Conservation (phyloP, 2,113 vertebrate species). For the Abramis brama region DNA sequence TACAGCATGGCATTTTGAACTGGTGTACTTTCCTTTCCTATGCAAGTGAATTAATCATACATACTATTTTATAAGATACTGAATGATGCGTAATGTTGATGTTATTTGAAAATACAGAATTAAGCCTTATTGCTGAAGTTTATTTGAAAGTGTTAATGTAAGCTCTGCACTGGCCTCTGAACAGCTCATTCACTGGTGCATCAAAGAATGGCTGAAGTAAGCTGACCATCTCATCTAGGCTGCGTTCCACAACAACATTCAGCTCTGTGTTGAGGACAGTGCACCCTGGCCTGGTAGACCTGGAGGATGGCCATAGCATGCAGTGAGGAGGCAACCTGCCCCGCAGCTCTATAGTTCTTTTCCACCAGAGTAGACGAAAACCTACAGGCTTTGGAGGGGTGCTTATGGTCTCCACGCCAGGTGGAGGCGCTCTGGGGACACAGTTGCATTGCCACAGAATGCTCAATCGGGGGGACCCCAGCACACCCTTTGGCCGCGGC, state of each 20-base stretch:
- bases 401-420: no score
- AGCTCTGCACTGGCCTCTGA: constrained; percentile 66
- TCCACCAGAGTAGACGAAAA: no score
- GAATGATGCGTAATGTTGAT: not conserved
- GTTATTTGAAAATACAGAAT: not conserved
- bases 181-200: constrained; percentile 69
- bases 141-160: not conserved
- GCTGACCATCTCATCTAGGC: constrained; percentile 61
- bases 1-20: not conserved
- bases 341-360: no score
- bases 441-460: no score
- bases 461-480: no score
- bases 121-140: not conserved
- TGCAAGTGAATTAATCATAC: not conserved
- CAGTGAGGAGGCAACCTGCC: no score
- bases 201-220: constrained; percentile 71
- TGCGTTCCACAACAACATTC: constrained; percentile 65
- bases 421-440: no score
- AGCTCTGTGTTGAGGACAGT: constrained; percentile 70
- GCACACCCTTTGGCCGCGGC: no score
- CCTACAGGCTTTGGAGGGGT: no score
- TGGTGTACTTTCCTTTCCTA: not conserved
- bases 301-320: no score
- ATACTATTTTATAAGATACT: not conserved
- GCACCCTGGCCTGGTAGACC: no score